A percentile compares a stretch with the other conserved stretches of the same genome.
phyloP scores from a whole-genome alignment of 2,888 invertebrate species.

The Cephus runcator region DNA sequence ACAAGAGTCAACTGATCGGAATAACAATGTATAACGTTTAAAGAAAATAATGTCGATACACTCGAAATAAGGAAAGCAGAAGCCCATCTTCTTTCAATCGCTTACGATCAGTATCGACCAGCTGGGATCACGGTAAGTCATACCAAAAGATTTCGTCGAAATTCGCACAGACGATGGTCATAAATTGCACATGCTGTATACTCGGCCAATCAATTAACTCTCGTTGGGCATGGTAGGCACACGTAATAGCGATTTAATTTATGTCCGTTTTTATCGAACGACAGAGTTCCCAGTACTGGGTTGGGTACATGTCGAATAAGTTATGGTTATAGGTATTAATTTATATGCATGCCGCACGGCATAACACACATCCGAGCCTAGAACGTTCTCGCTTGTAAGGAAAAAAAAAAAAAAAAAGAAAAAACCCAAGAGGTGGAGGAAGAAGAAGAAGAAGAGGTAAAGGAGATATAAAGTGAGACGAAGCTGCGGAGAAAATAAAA shows the following conservation, averaged over 20 bases:
- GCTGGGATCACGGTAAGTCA: not conserved
- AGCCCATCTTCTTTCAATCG: not conserved
- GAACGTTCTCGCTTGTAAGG: slow-evolving; percentile 35
- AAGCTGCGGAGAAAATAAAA: slow-evolving; percentile 6
- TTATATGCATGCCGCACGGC: slow-evolving; percentile 45
- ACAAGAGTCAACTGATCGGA: not conserved
- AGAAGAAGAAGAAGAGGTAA: slow-evolving; percentile 8
- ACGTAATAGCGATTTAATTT: slow-evolving; percentile 45
- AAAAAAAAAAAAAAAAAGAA: slow-evolving; percentile 1
- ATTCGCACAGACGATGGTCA: not conserved
- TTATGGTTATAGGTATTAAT: slow-evolving; percentile 44
- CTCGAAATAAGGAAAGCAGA: not conserved
- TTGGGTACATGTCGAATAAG: slow-evolving; percentile 39
- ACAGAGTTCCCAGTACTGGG: slow-evolving; percentile 41
- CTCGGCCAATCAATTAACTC: slow-evolving; percentile 38
- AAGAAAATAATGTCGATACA: not conserved
- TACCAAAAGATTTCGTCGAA: not conserved
- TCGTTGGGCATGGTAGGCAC: slow-evolving; percentile 28
- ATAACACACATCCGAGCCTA: slow-evolving; percentile 43
- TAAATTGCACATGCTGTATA: not conserved
- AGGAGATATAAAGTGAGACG: slow-evolving; percentile 5
- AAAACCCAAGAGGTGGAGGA: not conserved
- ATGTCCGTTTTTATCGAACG: slow-evolving; percentile 43
- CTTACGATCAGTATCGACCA: not conserved
- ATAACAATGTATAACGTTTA: not conserved